These are phyloP conservation scores for Musca domestica DNA, from an alignment of 1,140 invertebrate species.

Conservation along the genomic window DNA sequence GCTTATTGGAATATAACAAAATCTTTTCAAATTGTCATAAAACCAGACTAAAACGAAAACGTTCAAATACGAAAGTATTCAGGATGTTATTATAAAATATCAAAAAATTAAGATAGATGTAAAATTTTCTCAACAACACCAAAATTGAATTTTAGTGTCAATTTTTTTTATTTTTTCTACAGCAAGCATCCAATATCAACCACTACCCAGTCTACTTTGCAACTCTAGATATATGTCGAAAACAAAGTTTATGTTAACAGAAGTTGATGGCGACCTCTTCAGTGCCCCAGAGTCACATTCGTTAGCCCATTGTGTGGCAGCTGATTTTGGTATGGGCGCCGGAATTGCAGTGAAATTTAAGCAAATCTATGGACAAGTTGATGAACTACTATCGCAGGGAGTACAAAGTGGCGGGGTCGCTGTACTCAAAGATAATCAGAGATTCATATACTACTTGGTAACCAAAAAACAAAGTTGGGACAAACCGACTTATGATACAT, in stretches of 20 bases:
- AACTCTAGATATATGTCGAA: conserved; percentile 45
- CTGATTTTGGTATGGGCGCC: conserved; percentile 63
- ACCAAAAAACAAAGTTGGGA: conserved; percentile 55
- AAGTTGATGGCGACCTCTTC: conserved; percentile 63
- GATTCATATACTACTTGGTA: conserved; percentile 62
- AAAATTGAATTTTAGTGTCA: too few species aligned
- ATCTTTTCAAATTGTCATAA: too few species aligned
- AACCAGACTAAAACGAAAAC: too few species aligned
- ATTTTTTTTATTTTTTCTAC: too few species aligned
- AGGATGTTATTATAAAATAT: too few species aligned
- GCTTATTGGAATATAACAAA: too few species aligned
- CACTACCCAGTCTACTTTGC: background rate
- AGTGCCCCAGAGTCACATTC: conserved; percentile 54
- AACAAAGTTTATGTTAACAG: conserved; percentile 35
- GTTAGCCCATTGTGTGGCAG: conserved; percentile 65
- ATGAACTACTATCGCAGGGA: conserved; percentile 43
- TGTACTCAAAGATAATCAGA: conserved; percentile 53
- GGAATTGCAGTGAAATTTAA: conserved; percentile 62
- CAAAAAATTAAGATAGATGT: too few species aligned
- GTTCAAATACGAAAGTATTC: too few species aligned
- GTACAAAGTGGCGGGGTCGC: conserved; percentile 58
- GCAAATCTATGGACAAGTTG: conserved; percentile 51
- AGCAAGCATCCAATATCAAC: too few species aligned
- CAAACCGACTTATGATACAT: conserved; percentile 55
- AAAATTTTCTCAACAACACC: too few species aligned